A percentile compares a stretch with the other conserved stretches of the same genome.
These are phyloP conservation scores for Neelides folsomi DNA, from an alignment of 2,888 invertebrate species.

Conservation along the genomic window DNA sequence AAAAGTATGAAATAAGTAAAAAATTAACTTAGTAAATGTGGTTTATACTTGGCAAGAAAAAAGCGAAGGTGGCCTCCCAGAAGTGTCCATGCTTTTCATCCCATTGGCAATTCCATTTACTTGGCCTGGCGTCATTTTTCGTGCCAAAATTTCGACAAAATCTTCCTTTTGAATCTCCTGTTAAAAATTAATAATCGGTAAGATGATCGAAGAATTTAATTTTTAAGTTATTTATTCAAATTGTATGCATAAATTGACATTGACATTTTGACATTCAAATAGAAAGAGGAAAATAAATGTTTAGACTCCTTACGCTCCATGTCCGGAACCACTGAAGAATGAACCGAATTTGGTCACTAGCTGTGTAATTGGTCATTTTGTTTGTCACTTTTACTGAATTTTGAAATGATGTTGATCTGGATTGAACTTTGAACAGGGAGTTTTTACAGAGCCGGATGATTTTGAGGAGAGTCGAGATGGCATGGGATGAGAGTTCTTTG, in stretches of 20 bases:
- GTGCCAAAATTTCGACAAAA: conserved; percentile 24
- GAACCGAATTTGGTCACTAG: conserved; percentile 22
- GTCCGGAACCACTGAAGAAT: conserved; percentile 27
- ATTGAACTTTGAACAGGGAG: no score
- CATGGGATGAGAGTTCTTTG: no score
- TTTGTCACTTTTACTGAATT: background rate
- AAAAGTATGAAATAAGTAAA: background rate
- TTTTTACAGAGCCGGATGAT: no score
- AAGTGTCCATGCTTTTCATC: conserved; percentile 21
- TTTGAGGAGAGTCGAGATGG: no score
- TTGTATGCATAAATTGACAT: no score
- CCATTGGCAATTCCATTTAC: conserved; percentile 28
- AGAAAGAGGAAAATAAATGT: no score
- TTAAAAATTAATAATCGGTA: no score
- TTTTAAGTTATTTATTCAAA: no score
- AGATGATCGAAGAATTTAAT: no score
- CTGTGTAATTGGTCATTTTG: conserved; percentile 19
- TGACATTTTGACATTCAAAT: no score
- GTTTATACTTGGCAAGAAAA: conserved; percentile 32
- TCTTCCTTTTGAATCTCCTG: conserved; percentile 30
- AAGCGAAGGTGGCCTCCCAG: conserved; percentile 22
- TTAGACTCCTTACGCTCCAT: conserved; percentile 24
- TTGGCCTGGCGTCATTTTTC: conserved; percentile 11
- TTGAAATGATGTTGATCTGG: no score
- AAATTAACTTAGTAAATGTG: no score